A percentile compares a stretch with the other conserved stretches of the same genome.
phyloP scores from a whole-genome alignment of 1,140 invertebrate species.

The Heliothis virescens region DNA sequence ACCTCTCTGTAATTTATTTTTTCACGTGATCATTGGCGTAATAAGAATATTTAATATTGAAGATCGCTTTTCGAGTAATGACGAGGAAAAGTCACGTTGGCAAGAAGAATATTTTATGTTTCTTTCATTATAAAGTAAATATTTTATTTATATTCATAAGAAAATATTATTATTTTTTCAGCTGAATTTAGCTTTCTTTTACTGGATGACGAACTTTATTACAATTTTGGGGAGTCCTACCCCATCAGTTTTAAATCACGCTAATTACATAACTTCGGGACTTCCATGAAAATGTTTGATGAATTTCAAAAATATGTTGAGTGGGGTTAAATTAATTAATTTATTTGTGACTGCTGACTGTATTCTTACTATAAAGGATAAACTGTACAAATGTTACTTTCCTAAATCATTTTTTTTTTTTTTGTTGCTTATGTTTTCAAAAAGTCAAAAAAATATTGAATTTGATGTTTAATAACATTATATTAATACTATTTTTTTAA shows the following conservation, averaged over 20 bases:
- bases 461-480: too few relatives aligned
- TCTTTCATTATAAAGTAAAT: too few relatives aligned
- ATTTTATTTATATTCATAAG: too few relatives aligned
- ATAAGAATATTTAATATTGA: too few relatives aligned
- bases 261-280: slow-evolving; percentile 52
- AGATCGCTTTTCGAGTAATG: too few relatives aligned
- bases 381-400: neutral
- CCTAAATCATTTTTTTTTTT: neutral
- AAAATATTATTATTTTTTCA: neutral
- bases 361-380: neutral
- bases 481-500: too few relatives aligned
- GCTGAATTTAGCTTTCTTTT: neutral
- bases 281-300: slow-evolving; percentile 49
- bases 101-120: too few relatives aligned
- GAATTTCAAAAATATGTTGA: slow-evolving; percentile 48
- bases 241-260: slow-evolving; percentile 38
- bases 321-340: slow-evolving; percentile 52
- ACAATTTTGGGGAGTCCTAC: neutral
- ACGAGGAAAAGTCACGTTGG: too few relatives aligned
- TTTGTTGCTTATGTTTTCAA: too few relatives aligned
- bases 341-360: slow-evolving; percentile 14
- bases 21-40: too few relatives aligned
- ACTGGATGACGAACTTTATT: neutral
- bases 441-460: too few relatives aligned
- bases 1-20: too few relatives aligned